Evolutionary conservation across 2,888 invertebrate species (phyloP).

Genomic region (Lypha dubia): DNA sequence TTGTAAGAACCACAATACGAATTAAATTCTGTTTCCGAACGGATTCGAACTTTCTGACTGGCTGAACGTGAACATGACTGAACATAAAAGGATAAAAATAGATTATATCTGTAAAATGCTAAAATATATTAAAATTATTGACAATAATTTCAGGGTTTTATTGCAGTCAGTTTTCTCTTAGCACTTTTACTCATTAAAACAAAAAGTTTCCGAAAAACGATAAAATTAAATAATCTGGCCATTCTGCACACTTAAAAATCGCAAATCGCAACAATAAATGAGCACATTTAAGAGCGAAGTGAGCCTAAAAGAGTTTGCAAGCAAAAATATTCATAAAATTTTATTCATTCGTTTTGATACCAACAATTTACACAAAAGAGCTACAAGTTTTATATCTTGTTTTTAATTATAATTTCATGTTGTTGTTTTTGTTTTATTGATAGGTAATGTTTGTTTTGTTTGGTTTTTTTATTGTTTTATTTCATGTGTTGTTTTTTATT

Average conservation of each 20-base stretch:
- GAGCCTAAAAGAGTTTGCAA: neutral
- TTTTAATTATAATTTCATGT: conserved; percentile 8
- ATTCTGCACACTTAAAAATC: neutral
- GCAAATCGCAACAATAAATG: neutral
- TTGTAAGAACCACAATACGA: no score
- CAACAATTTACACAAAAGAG: neutral
- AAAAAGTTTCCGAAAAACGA: no score
- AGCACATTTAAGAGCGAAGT: neutral
- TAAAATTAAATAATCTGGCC: neutral
- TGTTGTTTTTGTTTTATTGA: conserved; percentile 18
- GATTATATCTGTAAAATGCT: no score
- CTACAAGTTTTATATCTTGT: conserved; percentile 52
- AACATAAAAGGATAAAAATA: no score
- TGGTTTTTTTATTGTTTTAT: neutral
- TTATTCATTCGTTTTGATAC: neutral
- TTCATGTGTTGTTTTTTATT: no score
- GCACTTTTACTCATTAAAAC: no score
- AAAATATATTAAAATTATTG: no score
- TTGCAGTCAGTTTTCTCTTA: no score
- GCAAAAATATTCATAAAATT: neutral
- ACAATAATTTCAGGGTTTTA: no score
- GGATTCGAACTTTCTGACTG: no score
- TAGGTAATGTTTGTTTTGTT: conserved; percentile 4
- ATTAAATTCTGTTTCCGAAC: no score
- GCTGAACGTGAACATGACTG: no score